A percentile compares a stretch with the other conserved stretches of the same genome.
Conservation (phyloP, 2,113 vertebrate genomes). For the Laticauda laticaudata region DNA sequence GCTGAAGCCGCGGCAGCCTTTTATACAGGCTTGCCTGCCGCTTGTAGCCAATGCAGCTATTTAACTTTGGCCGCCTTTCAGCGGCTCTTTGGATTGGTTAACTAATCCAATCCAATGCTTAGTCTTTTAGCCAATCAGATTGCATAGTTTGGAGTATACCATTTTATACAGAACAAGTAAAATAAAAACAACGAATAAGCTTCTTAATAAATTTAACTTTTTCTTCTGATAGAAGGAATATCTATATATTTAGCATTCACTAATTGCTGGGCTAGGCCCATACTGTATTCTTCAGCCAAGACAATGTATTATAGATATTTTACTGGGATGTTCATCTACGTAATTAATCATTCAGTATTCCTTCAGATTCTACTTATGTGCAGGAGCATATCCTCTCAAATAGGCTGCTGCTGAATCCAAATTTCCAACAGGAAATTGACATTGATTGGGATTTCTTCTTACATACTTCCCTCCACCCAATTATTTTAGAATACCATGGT, state of each 20-base stretch:
- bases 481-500: background rate
- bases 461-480: background rate
- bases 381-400: background rate
- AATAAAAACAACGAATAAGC: background rate
- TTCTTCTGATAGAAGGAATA: background rate
- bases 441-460: constrained; percentile 35
- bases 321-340: background rate
- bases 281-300: background rate
- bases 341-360: background rate
- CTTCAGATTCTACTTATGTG: background rate
- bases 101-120: too few species aligned
- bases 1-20: too few species aligned
- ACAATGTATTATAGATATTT: background rate
- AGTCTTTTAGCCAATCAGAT: too few species aligned
- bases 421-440: background rate
- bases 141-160: too few species aligned
- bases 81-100: too few species aligned
- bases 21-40: too few species aligned
- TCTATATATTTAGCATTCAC: background rate
- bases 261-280: background rate
- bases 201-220: background rate
- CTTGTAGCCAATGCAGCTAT: too few species aligned
- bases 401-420: background rate
- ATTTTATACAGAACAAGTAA: background rate
- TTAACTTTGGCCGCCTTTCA: too few species aligned